Percentiles rank a stretch among this genome's conserved stretches.
Conservation (phyloP, 2,888 invertebrate genomes). For the Malachius bipustulatus region DNA sequence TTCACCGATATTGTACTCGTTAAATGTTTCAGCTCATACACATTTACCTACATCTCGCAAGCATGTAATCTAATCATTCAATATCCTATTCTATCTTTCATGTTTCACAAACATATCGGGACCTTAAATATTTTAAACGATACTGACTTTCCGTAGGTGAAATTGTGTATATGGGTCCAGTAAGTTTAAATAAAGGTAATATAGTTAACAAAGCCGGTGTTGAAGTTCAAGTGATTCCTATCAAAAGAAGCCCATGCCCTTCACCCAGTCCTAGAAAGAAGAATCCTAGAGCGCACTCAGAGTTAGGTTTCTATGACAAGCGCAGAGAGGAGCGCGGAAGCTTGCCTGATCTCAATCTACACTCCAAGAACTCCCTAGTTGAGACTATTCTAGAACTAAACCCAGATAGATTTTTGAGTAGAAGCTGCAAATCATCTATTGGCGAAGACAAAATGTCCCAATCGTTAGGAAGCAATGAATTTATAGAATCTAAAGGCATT, state of each 20-base stretch:
- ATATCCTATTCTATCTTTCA: no score
- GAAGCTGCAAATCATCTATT: constrained; percentile 30
- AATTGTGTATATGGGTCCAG: constrained; percentile 38
- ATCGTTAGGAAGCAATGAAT: constrained; percentile 29
- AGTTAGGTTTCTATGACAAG: constrained; percentile 29
- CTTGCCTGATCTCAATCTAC: constrained; percentile 29
- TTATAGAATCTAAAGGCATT: constrained; percentile 26
- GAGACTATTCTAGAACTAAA: constrained; percentile 30
- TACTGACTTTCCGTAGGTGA: constrained; percentile 31
- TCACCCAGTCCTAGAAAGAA: constrained; percentile 30
- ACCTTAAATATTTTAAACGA: constrained; percentile 18
- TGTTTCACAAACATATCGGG: constrained; percentile 34
- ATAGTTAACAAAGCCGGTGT: constrained; percentile 48
- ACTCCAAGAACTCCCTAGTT: constrained; percentile 25
- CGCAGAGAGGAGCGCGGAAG: constrained; percentile 29
- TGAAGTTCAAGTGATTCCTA: constrained; percentile 38
- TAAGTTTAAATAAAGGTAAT: constrained; percentile 37
- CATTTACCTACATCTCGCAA: no score
- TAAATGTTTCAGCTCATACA: no score
- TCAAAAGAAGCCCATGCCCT: constrained; percentile 35
- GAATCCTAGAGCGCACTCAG: constrained; percentile 30
- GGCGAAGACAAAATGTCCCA: constrained; percentile 22
- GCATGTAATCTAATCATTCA: no score
- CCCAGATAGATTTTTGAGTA: constrained; percentile 28
- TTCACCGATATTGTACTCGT: no score